A percentile compares a stretch with the other conserved stretches of the same genome.
phyloP scores from a whole-genome alignment of 1,140 invertebrate genomes.

The Magallana gigas region DNA sequence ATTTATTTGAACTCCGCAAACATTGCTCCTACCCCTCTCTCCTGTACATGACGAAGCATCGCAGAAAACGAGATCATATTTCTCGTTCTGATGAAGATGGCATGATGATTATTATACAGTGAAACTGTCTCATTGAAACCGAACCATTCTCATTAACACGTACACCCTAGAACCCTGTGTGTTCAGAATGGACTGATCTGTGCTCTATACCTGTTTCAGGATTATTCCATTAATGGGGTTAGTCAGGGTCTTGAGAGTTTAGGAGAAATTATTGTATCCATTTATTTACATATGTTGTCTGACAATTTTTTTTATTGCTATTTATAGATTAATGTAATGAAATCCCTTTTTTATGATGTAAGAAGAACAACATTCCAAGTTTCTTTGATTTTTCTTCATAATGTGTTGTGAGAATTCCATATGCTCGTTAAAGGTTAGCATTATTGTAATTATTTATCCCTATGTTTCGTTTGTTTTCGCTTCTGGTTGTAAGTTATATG shows the following conservation, averaged over 20 bases:
- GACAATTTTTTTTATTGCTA: slow-evolving; percentile 36
- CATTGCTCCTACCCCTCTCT: neutral
- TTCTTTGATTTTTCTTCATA: neutral
- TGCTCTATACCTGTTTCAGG: slow-evolving; percentile 35
- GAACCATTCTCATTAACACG: slow-evolving; percentile 29
- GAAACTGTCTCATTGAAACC: slow-evolving; percentile 30
- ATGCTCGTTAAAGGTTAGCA: slow-evolving; percentile 35
- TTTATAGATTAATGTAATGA: slow-evolving; percentile 37
- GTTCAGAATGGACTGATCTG: slow-evolving; percentile 37
- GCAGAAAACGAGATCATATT: neutral
- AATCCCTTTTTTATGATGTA: slow-evolving; percentile 32
- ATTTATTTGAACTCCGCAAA: neutral
- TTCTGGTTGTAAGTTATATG: slow-evolving; percentile 31
- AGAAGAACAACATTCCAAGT: slow-evolving; percentile 33
- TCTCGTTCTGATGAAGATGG: neutral
- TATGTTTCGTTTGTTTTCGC: slow-evolving; percentile 4
- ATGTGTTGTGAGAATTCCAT: slow-evolving; percentile 35
- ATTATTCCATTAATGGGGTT: slow-evolving; percentile 28
- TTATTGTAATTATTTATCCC: neutral
- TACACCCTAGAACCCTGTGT: slow-evolving; percentile 32
- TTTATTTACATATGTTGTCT: slow-evolving; percentile 34
- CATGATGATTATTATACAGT: slow-evolving; percentile 36
- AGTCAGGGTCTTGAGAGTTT: slow-evolving; percentile 19
- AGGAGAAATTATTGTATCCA: slow-evolving; percentile 24
- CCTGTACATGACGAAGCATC: neutral